Base-by-base conservation (phyloP, 2,113 vertebrate genomes). In the Neopipo cinnamomea region DNA sequence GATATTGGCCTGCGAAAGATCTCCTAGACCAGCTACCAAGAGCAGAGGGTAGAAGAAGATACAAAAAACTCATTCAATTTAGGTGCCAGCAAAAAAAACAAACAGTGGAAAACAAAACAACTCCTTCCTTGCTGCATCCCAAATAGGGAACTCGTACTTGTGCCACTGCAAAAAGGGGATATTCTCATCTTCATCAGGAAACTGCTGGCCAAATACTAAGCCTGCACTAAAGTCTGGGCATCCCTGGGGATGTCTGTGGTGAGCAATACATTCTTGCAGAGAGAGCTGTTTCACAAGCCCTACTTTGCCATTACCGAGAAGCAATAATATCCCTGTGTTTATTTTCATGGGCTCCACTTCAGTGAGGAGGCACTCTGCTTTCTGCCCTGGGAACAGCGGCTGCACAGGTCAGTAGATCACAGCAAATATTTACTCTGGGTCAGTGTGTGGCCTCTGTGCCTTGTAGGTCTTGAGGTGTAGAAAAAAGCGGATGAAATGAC, bases 301-400 rank as follows among this genome's bases (percentile, higher is more conserved):
- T 66, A 27, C 88, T 92, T 41, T 75, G 75, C 85, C 58, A 65
- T 94, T 89, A 73, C 96, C 82, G 65, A 90, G 93, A 88, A 96
- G 95, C 82, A 95, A 90, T 89, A 89, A 86, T 85, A 97, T 88
- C 88, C 87, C 80, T 44, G 76, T 79, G 92, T 96, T 97, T 97
- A 96, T 97, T 97, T 97, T 90, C 84, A 73, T 66, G 72, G 89
- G 84, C 91, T 95, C 28, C 67, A 91, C 91, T 94, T 90, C 70
- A 94, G 71, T 62, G 80, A 95, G 3, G 28, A 91, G 85, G 56
- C 88, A 85, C 83, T 91, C 83, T 4, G 84, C 74, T 86, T 14
- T 72, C 85, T 84, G 81, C 75, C 85, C 47, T 52, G 63, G 52
- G 41, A 89, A 66, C 18, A 1, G 88, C 15, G 2, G 90, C 92